Evolutionary conservation across 1,140 invertebrate genomes (phyloP).

Genomic region (Apocrypta bakeri): DNA sequence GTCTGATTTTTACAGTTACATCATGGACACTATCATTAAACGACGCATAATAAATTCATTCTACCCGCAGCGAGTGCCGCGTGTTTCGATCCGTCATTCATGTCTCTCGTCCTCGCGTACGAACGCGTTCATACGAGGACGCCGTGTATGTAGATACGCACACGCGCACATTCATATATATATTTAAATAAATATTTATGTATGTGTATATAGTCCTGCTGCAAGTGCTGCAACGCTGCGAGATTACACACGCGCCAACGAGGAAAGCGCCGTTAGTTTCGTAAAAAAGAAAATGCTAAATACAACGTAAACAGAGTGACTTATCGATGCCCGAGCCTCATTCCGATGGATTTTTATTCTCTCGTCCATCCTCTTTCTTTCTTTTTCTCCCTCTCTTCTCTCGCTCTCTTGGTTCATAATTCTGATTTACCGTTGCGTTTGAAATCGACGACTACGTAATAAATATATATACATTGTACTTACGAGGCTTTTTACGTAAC

Average conservation of each 20-base stretch:
- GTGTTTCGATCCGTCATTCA: background rate
- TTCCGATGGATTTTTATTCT: slow-evolving; percentile 6
- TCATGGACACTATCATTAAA: slow-evolving; percentile 21
- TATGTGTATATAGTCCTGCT: background rate
- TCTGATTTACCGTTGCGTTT: slow-evolving; percentile 38
- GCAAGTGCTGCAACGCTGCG: background rate
- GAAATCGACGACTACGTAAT: background rate
- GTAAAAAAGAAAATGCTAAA: slow-evolving; percentile 44
- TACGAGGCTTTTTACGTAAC: background rate
- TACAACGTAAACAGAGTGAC: slow-evolving; percentile 43
- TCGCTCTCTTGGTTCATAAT: background rate
- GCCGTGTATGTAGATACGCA: too few species aligned
- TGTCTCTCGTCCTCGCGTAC: background rate
- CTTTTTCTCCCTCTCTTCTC: background rate
- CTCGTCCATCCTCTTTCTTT: background rate
- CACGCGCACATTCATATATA: too few species aligned
- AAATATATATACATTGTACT: background rate
- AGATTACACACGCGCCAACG: background rate
- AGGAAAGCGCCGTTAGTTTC: slow-evolving; percentile 43
- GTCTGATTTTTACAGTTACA: slow-evolving; percentile 42
- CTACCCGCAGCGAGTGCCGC: background rate
- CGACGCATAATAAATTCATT: slow-evolving; percentile 20
- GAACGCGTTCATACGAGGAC: too few species aligned
- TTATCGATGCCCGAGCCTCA: slow-evolving; percentile 14
- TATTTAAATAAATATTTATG: too few species aligned